Percentiles rank a stretch among this genome's conserved stretches.
Evolutionary conservation across 2,888 invertebrate species (phyloP).

Genomic region (Drosophila rellima): DNA sequence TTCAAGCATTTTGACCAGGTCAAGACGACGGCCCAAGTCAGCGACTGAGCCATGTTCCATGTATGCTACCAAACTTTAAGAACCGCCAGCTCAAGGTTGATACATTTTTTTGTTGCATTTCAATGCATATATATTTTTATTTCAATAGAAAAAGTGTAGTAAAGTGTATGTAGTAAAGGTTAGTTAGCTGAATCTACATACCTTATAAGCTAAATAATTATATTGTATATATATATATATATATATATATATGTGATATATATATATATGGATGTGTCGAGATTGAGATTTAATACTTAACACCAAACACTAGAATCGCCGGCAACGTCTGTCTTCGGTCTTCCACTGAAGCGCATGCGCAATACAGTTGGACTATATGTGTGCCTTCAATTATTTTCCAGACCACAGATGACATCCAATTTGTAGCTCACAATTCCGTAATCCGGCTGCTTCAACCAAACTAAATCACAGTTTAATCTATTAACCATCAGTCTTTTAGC

Average conservation of each 20-base stretch:
- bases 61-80: conserved; percentile 80
- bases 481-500: background rate
- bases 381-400: background rate
- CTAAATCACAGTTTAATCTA: conserved; percentile 14
- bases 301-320: conserved; percentile 40
- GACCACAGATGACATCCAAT: conserved; percentile 1
- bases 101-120: conserved; percentile 52
- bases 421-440: background rate
- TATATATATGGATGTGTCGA: conserved; percentile 23
- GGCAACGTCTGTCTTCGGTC: conserved; percentile 11
- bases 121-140: conserved; percentile 74
- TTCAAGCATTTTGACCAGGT: conserved; percentile 1
- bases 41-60: conserved; percentile 36
- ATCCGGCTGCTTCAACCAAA: conserved; percentile 5
- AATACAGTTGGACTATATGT: conserved; percentile 11
- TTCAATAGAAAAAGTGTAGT: conserved; percentile 75
- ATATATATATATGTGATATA: conserved; percentile 22
- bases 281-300: conserved; percentile 63
- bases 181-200: conserved; percentile 70
- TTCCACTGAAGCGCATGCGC: conserved; percentile 60
- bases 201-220: conserved; percentile 67
- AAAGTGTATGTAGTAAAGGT: conserved; percentile 33
- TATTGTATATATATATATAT: conserved; percentile 39
- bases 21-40: background rate
- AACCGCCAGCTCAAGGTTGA: conserved; percentile 76